A percentile compares a stretch with the other conserved stretches of the same genome.
These are phyloP conservation scores for Panagrolaimus sp. DNA, from an alignment of 1,140 invertebrate species.

Conservation along the genomic window DNA sequence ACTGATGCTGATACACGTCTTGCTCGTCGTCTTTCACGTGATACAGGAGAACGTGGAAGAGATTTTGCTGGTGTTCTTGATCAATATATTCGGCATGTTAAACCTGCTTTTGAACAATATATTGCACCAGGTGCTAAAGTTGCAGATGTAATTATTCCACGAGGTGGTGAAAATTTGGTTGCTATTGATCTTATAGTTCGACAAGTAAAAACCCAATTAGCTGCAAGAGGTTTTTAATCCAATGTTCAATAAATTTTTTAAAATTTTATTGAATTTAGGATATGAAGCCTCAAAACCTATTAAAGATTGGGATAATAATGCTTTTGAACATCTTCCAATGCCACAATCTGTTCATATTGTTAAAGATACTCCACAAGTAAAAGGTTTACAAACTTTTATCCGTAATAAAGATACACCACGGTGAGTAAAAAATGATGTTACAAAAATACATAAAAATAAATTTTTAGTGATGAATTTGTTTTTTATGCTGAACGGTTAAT, in stretches of 20 bases:
- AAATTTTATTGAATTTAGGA: slow-evolving; percentile 56
- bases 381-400: slow-evolving; percentile 63
- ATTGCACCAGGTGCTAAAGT: slow-evolving; percentile 75
- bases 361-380: slow-evolving; percentile 72
- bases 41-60: slow-evolving; percentile 85
- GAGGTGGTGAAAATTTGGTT: slow-evolving; percentile 90
- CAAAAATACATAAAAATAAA: not conserved
- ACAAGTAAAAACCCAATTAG: slow-evolving; percentile 87
- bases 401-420: slow-evolving; percentile 49
- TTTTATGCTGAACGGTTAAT: slow-evolving; percentile 97
- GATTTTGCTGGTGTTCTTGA: slow-evolving; percentile 88
- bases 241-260: not conserved
- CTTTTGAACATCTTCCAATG: slow-evolving; percentile 62
- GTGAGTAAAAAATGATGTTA: not conserved
- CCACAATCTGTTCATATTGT: slow-evolving; percentile 78
- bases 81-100: slow-evolving; percentile 91
- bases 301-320: slow-evolving; percentile 3
- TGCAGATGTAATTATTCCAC: slow-evolving; percentile 66
- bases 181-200: slow-evolving; percentile 95
- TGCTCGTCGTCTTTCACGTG: slow-evolving; percentile 77
- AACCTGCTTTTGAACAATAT: slow-evolving; percentile 71
- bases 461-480: slow-evolving; percentile 81
- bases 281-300: slow-evolving; percentile 69
- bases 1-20: slow-evolving; percentile 93
- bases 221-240: slow-evolving; percentile 38